Base-by-base conservation (phyloP, 2,888 invertebrate genomes). In the Sminthurinus aureus region DNA sequence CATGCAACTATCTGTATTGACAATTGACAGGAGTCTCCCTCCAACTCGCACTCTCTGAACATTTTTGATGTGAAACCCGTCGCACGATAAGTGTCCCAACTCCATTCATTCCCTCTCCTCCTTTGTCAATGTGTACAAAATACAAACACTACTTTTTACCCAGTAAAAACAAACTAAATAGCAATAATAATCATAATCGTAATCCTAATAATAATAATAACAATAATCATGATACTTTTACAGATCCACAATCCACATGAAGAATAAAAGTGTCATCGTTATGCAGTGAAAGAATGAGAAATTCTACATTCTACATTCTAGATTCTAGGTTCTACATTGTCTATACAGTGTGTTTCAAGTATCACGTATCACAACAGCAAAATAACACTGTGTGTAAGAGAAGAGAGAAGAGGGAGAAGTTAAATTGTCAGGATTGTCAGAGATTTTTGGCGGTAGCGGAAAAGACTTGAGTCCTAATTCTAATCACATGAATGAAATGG, bases 401-500 rank as follows among this genome's bases (percentile, higher is more conserved):
- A 3, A 64, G n/a, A 18, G 64, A 0, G n/a, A 9, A 64, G 13
- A 64, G n/a, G 64, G 64, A 64, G 64, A 64, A 64, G 13, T 64
- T 64, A 64, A n/a, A 18, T 64, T 64, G 38, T 58, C 58, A 58
- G 58, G n/a, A n/a, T n/a, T 13, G 52, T 58, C 58, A 58, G 58
- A 79, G 18, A 67, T 78, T 78, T 71, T 69, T 69, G 18, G 80
- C 80, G 80, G 80, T 71, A 80, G 71, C 18, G 52, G 71, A 51
- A 75, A 81, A 38, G 38, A 38, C 38, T 38, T 6, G 38, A 38
- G 38, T 38, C 38, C 38, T 38, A 38, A 38, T 81, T 67, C 50
- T 76, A 75, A 81, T 81, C 66, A 26, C 50, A 26, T 38, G 50
- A 26, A 81, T 81, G 75, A 76, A 81, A 76, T 74, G 76, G 74